A percentile compares a stretch with the other conserved stretches of the same genome.
Evolutionary conservation across 2,888 invertebrate genomes (phyloP).

Genomic region (Hypena proboscidalis): DNA sequence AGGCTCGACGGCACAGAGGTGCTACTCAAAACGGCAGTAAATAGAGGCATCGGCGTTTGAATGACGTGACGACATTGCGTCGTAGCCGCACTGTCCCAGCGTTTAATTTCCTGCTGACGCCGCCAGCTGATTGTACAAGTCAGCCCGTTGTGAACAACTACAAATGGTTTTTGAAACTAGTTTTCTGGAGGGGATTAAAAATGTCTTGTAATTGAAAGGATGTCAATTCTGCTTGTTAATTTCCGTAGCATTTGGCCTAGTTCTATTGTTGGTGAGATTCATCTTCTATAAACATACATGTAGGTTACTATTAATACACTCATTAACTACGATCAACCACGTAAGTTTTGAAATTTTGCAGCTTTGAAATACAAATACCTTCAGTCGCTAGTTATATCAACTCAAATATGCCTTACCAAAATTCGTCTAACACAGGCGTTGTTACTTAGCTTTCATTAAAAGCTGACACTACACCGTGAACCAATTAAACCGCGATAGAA

Average conservation of each 20-base stretch:
- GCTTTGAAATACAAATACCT: no score
- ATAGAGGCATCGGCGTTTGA: conserved; percentile 56
- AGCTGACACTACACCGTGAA: conserved; percentile 5
- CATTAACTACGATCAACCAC: no score
- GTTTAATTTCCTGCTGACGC: conserved; percentile 81
- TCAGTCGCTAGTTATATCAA: no score
- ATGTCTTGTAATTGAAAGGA: not conserved
- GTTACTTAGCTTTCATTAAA: conserved; percentile 3
- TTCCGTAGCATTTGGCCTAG: no score
- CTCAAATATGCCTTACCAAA: no score
- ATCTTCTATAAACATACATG: no score
- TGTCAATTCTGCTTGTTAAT: not conserved
- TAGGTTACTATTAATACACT: no score
- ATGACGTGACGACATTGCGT: conserved; percentile 63
- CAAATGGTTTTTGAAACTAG: conserved; percentile 29
- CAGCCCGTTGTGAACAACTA: conserved; percentile 42
- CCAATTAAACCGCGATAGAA: conserved; percentile 22
- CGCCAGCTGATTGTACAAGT: conserved; percentile 62
- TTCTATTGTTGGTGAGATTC: no score
- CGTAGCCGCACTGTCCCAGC: conserved; percentile 58
- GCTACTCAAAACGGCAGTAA: conserved; percentile 55
- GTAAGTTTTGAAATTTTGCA: no score
- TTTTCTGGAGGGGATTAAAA: conserved; percentile 11
- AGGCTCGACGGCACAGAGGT: conserved; percentile 34
- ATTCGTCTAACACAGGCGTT: no score